Evolutionary conservation across 2,797 vertebrate genomes (phyloP).

Genomic region (Lagodon rhomboides): DNA sequence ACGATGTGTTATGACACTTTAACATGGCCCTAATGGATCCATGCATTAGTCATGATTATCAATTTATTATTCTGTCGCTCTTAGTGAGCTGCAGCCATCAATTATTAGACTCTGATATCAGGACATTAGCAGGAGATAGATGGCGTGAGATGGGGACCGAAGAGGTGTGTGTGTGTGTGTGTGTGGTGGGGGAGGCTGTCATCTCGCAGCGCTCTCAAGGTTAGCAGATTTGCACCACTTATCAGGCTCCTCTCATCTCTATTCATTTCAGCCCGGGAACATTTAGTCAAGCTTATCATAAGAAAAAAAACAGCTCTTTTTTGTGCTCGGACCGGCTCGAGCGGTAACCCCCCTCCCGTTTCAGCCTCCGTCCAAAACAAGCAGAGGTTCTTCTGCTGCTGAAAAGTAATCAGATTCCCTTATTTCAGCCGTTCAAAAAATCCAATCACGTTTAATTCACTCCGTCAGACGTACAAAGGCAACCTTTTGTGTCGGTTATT

Average conservation of each 20-base stretch:
- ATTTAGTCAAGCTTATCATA: conserved; percentile 36
- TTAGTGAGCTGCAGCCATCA: conserved; percentile 64
- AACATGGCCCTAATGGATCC: conserved; percentile 65
- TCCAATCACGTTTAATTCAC: conserved; percentile 47
- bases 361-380: conserved; percentile 20
- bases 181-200: conserved; percentile 7
- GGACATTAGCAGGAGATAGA: conserved; percentile 44
- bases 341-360: conserved; percentile 24
- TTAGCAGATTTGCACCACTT: conserved; percentile 44
- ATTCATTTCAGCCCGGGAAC: conserved; percentile 24
- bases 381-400: conserved; percentile 3
- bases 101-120: conserved; percentile 48
- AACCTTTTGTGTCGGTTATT: conserved; percentile 49
- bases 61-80: conserved; percentile 69
- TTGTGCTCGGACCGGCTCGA: conserved; percentile 34
- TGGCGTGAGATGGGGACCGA: conserved; percentile 10
- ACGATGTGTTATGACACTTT: conserved; percentile 63
- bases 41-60: conserved; percentile 73
- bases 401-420: conserved; percentile 53
- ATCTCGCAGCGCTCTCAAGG: conserved; percentile 32
- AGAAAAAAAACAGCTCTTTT: conserved; percentile 46
- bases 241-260: conserved; percentile 35
- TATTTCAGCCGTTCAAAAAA: conserved; percentile 29
- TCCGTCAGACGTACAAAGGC: conserved; percentile 45
- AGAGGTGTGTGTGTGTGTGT: neutral